These are phyloP conservation scores for Nomada flava DNA, from an alignment of 2,888 invertebrate species.

Conservation along the genomic window DNA sequence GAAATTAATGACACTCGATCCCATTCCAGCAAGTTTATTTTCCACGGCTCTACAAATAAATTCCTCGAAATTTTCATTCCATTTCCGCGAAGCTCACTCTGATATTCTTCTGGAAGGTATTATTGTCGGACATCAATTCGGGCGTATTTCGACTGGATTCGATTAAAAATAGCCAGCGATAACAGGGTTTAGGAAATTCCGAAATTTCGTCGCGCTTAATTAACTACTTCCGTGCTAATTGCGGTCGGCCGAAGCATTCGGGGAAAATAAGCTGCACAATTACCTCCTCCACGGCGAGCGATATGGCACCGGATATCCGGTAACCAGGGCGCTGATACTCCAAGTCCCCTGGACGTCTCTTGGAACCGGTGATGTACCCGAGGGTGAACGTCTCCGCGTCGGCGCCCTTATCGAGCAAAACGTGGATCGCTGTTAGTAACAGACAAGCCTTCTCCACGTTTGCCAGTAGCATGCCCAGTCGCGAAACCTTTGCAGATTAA, in stretches of 20 bases:
- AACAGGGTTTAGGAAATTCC: neutral
- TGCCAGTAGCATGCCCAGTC: constrained; percentile 77
- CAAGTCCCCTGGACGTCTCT: constrained; percentile 90
- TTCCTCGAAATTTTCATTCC: neutral
- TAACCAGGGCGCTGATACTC: constrained; percentile 92
- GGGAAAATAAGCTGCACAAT: constrained; percentile 32
- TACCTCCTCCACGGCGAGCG: constrained; percentile 93
- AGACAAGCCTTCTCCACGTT: constrained; percentile 76
- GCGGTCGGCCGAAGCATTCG: constrained; percentile 21
- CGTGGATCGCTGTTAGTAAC: constrained; percentile 76
- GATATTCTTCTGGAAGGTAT: neutral
- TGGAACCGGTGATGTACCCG: constrained; percentile 94
- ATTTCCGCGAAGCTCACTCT: too few species aligned
- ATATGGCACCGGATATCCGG: constrained; percentile 92
- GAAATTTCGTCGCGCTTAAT: constrained; percentile 38
- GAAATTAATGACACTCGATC: constrained; percentile 16
- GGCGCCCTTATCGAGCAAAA: constrained; percentile 71
- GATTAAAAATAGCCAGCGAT: neutral
- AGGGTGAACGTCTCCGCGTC: constrained; percentile 89
- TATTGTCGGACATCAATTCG: too few species aligned
- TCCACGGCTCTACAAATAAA: neutral
- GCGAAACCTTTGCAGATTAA: constrained; percentile 45
- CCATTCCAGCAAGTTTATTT: neutral
- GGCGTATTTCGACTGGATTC: neutral
- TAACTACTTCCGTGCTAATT: constrained; percentile 58